A percentile compares a stretch with the other conserved stretches of the same genome.
These are phyloP conservation scores for Sylvietta virens DNA, from an alignment of 2,113 vertebrate genomes.

Conservation along the genomic window DNA sequence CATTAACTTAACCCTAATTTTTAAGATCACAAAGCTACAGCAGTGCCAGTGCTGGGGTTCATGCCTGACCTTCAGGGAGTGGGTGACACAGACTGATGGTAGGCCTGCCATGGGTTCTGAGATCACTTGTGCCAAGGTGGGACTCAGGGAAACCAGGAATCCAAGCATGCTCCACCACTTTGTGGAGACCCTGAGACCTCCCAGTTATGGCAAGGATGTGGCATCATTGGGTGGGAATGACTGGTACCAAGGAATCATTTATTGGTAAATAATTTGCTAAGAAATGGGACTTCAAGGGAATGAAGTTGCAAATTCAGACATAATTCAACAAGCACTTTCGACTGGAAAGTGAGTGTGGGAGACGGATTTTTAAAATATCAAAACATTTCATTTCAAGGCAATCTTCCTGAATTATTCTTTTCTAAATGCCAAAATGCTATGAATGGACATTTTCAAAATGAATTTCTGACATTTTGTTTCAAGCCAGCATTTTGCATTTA, in stretches of 20 bases:
- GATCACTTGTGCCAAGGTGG: not conserved
- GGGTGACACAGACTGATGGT: not conserved
- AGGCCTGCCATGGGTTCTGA: not conserved
- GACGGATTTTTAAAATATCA: not conserved
- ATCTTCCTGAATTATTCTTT: slow-evolving; percentile 7
- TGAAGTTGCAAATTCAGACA: not conserved
- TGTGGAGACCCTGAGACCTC: not conserved
- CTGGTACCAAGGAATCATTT: not conserved
- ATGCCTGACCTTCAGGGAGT: not conserved
- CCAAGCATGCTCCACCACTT: not conserved
- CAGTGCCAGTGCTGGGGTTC: not conserved
- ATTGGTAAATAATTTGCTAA: not conserved
- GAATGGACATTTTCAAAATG: slow-evolving; percentile 9
- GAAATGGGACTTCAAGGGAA: not conserved
- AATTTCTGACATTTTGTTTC: slow-evolving; percentile 36
- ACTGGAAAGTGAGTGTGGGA: not conserved
- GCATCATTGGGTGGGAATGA: not conserved
- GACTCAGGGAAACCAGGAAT: not conserved
- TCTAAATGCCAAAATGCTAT: not conserved
- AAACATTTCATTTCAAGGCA: not conserved
- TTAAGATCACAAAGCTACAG: not conserved
- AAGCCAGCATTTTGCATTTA: not conserved
- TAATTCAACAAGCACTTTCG: not conserved
- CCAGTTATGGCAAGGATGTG: not conserved
- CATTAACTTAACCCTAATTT: not conserved